A percentile compares a stretch with the other conserved stretches of the same genome.
These are phyloP conservation scores for Onychostruthus taczanowskii DNA, from an alignment of 2,113 vertebrate species.

Conservation along the genomic window DNA sequence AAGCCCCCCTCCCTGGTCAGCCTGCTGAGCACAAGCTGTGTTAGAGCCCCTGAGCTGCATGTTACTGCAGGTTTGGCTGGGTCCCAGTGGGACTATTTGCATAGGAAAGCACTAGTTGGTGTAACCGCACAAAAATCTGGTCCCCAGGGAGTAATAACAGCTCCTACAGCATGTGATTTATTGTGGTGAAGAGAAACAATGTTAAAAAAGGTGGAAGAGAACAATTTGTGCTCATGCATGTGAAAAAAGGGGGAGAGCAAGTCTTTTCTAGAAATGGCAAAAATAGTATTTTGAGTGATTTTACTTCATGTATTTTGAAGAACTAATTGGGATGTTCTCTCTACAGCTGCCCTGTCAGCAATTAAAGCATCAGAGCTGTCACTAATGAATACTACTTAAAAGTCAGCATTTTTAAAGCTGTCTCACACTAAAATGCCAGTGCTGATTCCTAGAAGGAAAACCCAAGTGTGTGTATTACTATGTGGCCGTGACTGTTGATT, in stretches of 20 bases:
- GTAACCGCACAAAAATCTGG: background rate
- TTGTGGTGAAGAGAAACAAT: background rate
- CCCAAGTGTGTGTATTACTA: background rate
- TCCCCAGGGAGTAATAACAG: background rate
- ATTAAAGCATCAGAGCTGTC: slow-evolving; percentile 56
- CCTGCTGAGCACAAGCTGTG: background rate
- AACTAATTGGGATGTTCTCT: slow-evolving; percentile 28
- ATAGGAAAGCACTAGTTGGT: background rate
- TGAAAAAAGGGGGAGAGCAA: background rate
- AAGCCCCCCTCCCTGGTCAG: background rate
- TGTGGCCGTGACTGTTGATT: background rate
- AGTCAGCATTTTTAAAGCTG: slow-evolving; percentile 27
- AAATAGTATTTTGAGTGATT: slow-evolving; percentile 37
- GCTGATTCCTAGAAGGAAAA: background rate
- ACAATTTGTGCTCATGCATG: slow-evolving; percentile 7
- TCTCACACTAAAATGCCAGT: background rate
- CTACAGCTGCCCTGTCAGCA: slow-evolving; percentile 27
- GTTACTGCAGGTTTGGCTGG: background rate
- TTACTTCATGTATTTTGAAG: slow-evolving; percentile 32
- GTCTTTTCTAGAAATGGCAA: slow-evolving; percentile 3
- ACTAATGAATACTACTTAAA: slow-evolving; percentile 29
- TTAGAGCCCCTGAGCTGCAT: background rate
- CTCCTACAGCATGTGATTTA: background rate
- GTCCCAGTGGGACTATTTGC: background rate
- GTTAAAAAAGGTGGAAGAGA: background rate